phyloP scores from a whole-genome alignment of 2,113 vertebrate species.

The Myodes glareolus region DNA sequence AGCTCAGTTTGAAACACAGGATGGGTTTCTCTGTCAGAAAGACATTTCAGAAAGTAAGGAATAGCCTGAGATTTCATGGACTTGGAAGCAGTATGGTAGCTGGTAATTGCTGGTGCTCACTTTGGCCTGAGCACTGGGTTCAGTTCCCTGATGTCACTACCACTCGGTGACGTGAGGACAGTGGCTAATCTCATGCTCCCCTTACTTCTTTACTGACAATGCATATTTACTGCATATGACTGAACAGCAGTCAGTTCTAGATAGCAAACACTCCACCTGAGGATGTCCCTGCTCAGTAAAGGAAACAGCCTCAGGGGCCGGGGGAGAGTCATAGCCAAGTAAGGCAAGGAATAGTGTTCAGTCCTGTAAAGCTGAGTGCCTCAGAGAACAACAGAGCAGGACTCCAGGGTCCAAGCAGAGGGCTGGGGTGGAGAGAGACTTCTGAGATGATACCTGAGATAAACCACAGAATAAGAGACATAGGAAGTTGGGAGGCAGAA shows the following conservation, averaged over 20 bases:
- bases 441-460: neutral
- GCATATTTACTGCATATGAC: neutral
- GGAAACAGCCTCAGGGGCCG: too few relatives aligned
- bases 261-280: neutral
- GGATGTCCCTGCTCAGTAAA: accelerated
- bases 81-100: neutral
- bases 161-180: neutral
- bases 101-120: neutral
- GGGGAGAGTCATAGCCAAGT: neutral
- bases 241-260: neutral
- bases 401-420: neutral
- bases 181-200: neutral
- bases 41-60: neutral
- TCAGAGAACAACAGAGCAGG: neutral
- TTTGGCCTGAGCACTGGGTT: neutral
- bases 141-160: neutral
- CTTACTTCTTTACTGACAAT: neutral
- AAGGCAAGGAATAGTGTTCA: accelerated
- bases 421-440: neutral
- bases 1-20: neutral
- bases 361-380: accelerated
- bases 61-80: neutral
- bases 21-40: neutral
- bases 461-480: too few relatives aligned
- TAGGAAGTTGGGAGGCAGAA: neutral